phyloP scores from a whole-genome alignment of 1,140 invertebrate species.

The Cherax quadricarinatus region DNA sequence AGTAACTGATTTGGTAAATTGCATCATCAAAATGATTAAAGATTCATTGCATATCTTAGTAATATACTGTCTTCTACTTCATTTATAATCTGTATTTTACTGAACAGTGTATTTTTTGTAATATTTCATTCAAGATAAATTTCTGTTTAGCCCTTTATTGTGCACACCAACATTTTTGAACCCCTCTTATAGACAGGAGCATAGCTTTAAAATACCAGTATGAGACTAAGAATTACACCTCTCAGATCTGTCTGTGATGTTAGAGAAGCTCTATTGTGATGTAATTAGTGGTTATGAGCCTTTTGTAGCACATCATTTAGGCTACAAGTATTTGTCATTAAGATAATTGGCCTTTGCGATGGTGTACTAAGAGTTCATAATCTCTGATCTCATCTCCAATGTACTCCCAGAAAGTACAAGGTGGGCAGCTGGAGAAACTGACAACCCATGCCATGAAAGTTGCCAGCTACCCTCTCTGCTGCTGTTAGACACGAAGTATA shows the following conservation, averaged over 20 bases:
- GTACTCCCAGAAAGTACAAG: slow-evolving; percentile 70
- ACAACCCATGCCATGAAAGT: slow-evolving; percentile 17
- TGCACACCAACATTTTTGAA: neutral
- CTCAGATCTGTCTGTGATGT: slow-evolving; percentile 65
- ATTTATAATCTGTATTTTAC: neutral
- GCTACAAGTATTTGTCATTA: slow-evolving; percentile 13
- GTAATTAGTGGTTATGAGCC: slow-evolving; percentile 41
- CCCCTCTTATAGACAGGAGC: slow-evolving; percentile 15
- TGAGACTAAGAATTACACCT: slow-evolving; percentile 55
- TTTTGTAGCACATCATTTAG: neutral
- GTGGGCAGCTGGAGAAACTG: slow-evolving; percentile 63
- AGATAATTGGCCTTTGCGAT: neutral
- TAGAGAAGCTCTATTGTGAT: slow-evolving; percentile 60
- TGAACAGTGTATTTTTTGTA: neutral
- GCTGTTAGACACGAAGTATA: slow-evolving; percentile 69
- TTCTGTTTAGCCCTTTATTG: slow-evolving; percentile 6
- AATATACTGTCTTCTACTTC: slow-evolving; percentile 35
- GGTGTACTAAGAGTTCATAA: slow-evolving; percentile 33
- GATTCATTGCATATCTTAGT: neutral
- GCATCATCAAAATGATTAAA: neutral
- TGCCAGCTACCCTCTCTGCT: slow-evolving; percentile 58
- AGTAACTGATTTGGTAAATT: too few relatives aligned
- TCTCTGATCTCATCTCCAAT: slow-evolving; percentile 43
- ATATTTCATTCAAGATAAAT: neutral
- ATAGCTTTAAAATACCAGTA: slow-evolving; percentile 39